Evolutionary conservation across 2,797 vertebrate genomes (phyloP), one percentile per base, ranked within the genome.

Genomic region (Discoglossus pictus): DNA sequence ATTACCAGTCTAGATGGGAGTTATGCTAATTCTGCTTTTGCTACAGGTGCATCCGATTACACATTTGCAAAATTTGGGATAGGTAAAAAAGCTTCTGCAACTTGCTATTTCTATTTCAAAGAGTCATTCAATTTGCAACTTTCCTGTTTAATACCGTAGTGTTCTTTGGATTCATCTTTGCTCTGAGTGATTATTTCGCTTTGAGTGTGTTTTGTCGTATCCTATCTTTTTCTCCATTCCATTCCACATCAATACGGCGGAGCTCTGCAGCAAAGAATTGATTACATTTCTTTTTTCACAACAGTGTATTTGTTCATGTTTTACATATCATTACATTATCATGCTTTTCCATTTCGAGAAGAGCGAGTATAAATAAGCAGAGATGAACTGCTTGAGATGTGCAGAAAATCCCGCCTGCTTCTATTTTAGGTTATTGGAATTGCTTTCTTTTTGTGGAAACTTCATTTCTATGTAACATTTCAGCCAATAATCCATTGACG

Each of bases 311-410:
- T 38, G 9, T 67, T 53, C 56, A 31, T 63, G 51, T 50, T 71
- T 71, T 64, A 64, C 60, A 64, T 58, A 71, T 56, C 51, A 63
- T 71, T 71, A 63, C 52, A 64, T 50, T 71, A 58, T 71, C 60
- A 58, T 51, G 55, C 68, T 61, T 46, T 61, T 44, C 48, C 47
- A 61, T 61, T 61, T 36, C 65, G 44, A 60, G 40, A 52, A 52
- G 50, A 39, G n/a, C 3, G 35, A 42, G 34, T 8, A 42, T 59
- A 62, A 40, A 23, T 34, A 51, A 27, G 18, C 25, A 42, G n/a
- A n/a, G n/a, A 31, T 38, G 42, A 27, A 46, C 15, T 50, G n/a
- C 17, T 25, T 16, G n/a, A 27, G 42, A 7, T 16, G 7, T 34
- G 38, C 18, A 52, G 52, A 27, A 53, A 60, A 54, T 39, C 24